Evolutionary conservation across 2,888 invertebrate genomes (phyloP).

Genomic region (Machimus rusticus): DNA sequence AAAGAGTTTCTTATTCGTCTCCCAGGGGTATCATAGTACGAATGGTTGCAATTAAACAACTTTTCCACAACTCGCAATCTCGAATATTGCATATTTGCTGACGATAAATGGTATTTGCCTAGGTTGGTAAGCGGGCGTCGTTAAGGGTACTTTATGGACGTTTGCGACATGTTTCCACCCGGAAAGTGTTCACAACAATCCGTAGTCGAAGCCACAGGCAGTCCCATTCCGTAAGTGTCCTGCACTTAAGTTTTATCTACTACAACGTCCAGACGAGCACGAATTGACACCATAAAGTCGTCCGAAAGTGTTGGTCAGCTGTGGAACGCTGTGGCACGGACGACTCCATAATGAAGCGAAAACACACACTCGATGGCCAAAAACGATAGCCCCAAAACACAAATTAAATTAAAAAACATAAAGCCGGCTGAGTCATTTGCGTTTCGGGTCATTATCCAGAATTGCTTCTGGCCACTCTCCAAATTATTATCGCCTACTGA

Average conservation of each 20-base stretch:
- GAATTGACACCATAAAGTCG: conserved; percentile 37
- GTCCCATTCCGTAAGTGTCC: background rate
- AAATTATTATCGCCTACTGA: conserved; percentile 45
- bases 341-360: conserved; percentile 24
- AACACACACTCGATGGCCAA: conserved; percentile 33
- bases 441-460: conserved; percentile 49
- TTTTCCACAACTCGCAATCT: background rate
- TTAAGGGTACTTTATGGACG: conserved; percentile 8
- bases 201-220: conserved; percentile 30
- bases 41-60: background rate
- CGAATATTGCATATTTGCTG: background rate
- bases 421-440: conserved; percentile 48
- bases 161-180: background rate
- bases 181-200: conserved; percentile 6
- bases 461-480: conserved; percentile 50
- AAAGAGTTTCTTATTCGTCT: background rate
- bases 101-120: background rate
- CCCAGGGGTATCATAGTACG: background rate
- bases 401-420: conserved; percentile 52
- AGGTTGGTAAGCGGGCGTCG: background rate
- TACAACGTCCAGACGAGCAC: conserved; percentile 26
- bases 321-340: background rate
- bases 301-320: conserved; percentile 18
- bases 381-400: conserved; percentile 50
- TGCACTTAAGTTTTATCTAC: conserved; percentile 33